Evolutionary conservation across 2,888 invertebrate genomes (phyloP), one percentile per base, ranked within the genome.

Genomic region (Trisateles emortualis): DNA sequence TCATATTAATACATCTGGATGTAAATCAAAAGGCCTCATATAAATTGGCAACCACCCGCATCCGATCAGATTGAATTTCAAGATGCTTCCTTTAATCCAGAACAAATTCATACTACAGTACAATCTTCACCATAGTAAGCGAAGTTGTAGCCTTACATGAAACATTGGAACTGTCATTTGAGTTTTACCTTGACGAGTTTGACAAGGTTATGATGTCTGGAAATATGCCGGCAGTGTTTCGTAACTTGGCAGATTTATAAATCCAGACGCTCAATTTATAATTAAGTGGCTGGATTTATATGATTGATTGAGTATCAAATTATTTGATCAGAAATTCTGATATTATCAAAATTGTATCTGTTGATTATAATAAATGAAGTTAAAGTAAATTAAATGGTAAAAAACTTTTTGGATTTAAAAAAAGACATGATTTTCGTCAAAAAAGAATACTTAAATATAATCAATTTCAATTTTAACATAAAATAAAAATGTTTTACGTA

Each of bases 161-260:
- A 33, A 33, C 22, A 38, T 30, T 44, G 17, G 16, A 24, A 17
- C n/a, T 13, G 1, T 30, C 36, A 13, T 35, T 26, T 14, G 17
- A 17, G 17, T 30, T 24, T 22, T 14, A 22, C 44, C 36, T 44
- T 33, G 39, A 30, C 14, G 17, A 10, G 39, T 44, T 44, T 51
- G 33, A 44, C 38, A 44, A 44, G 44, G 33, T 49, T 51, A 26
- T 38, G n/a, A 44, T 24, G 33, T 33, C 44, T 44, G 38, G 42
- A 36, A 49, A 35, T 42, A 42, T 40, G 11, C 33, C 44, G 40
- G 39, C 17, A 40, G n/a, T 24, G 39, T 32, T 44, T 45, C 19
- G n/a, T 19, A 29, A 40, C 32, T 44, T 39, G 22, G 30, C 43
- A 33, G 6, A 22, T n/a, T 41, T 41, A n/a, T n/a, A n/a, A n/a